Conservation (phyloP, 2,113 vertebrate genomes). For the Promerops cafer region DNA sequence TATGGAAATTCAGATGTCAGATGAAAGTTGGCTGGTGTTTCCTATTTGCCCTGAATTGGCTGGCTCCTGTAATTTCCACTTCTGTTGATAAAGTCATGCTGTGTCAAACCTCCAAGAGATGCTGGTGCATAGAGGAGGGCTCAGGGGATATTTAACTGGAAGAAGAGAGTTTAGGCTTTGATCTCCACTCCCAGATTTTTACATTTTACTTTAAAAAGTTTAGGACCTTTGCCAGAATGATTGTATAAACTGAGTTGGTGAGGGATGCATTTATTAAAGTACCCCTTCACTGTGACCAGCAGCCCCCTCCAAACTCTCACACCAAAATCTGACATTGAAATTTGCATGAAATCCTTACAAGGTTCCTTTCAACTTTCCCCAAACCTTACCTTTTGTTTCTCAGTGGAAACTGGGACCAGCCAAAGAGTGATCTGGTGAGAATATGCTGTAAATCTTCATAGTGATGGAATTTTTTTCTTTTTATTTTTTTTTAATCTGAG, state of each 20-base stretch:
- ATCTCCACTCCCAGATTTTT: background rate
- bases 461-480: background rate
- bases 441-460: background rate
- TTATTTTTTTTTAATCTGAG: background rate
- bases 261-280: background rate
- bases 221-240: background rate
- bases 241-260: background rate
- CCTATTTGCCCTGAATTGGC: background rate
- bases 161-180: background rate
- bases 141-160: background rate
- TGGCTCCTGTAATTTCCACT: background rate
- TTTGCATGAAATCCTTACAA: background rate
- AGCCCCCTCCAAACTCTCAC: background rate
- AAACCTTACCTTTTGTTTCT: background rate
- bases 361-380: background rate
- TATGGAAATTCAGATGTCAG: background rate
- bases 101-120: background rate
- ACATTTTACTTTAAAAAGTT: background rate
- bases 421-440: background rate
- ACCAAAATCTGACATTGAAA: background rate
- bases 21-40: background rate
- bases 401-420: background rate
- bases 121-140: background rate
- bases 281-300: accelerated
- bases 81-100: background rate